Base-by-base conservation (phyloP, 1,140 invertebrate species). In the Propsilocerus akamusi region DNA sequence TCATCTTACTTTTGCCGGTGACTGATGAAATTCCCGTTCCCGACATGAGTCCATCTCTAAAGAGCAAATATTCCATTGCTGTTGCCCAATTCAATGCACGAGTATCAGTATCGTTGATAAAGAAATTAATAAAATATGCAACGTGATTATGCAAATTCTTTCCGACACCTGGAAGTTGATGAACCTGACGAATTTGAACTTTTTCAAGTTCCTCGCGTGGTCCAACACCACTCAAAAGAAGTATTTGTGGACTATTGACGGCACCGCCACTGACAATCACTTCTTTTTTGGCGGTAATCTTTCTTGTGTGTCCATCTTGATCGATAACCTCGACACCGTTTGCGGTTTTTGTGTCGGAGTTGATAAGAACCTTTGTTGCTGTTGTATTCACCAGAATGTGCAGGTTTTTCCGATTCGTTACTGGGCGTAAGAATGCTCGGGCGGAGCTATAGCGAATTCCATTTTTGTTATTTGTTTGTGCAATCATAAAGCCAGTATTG, bases 61-160 rank as follows among this genome's bases (percentile, higher is more conserved):
- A 86, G 1, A 87, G 69, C 17, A 89, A 63, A 47, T 47, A 87
- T 59, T 88, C 83, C 80, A 87, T 86, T 17, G 85, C 85, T 0
- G 86, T 86, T 3, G 85, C 85, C 85, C 85, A 88, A 65, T 88
- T 88, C 0, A 88, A 69, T 0, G 83, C 78, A 0, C 80, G 73
- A 0, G 81, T 86, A 56, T 86, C 81, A 26, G 85, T 83, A 56
- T 90, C 83, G 48, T 89, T 84, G 12, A 90, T 81, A 20, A 75
- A 72, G 66, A 88, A 92, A 57, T 74, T 77, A 1, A 86, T 61
- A 53, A 83, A 79, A 62, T 73, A 81, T 4, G 83, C 80, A 0
- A 88, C 86, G 56, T 91, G 88, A 60, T 90, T 89, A 56, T 89
- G 86, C 0, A 95, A 73, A 68, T 94, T 94, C 53, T 78, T 75